Conservation (phyloP, 2,113 vertebrate genomes). For the Scomber scombrus region DNA sequence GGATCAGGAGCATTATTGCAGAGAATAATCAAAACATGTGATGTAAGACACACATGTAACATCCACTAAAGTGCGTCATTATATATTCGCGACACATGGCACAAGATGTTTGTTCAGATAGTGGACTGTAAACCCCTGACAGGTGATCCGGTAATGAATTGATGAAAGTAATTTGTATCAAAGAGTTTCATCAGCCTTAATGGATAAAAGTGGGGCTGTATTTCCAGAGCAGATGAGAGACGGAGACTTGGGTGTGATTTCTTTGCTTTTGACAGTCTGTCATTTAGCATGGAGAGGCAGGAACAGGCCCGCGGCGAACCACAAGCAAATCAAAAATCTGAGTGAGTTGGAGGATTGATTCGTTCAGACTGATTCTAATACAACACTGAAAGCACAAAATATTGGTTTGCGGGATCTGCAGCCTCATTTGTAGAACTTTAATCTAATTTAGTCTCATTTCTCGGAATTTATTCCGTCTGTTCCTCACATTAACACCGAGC, state of each 20-base stretch:
- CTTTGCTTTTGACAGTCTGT: neutral
- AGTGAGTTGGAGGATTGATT: conserved; percentile 5
- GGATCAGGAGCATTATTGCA: too few species aligned
- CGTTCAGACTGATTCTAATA: neutral
- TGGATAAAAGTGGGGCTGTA: neutral
- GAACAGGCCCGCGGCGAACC: conserved; percentile 18
- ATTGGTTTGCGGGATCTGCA: neutral
- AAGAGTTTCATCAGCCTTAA: neutral
- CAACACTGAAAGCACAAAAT: neutral
- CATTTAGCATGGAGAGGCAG: conserved; percentile 1
- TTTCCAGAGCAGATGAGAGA: neutral
- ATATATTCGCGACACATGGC: neutral
- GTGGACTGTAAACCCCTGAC: too few species aligned
- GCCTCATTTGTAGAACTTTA: neutral
- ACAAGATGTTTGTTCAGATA: too few species aligned
- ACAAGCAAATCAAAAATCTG: conserved; percentile 9
- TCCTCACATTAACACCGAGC: neutral
- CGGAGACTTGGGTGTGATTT: conserved; percentile 1
- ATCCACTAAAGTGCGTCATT: neutral
- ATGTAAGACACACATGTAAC: neutral
- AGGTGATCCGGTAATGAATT: neutral
- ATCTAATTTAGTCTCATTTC: neutral
- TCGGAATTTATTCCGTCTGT: neutral
- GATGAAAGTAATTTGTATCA: neutral
- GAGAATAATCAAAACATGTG: too few species aligned